Percentiles rank a stretch among this genome's conserved stretches.
phyloP scores from a whole-genome alignment of 2,888 invertebrate species.

The Oligia latruncula region DNA sequence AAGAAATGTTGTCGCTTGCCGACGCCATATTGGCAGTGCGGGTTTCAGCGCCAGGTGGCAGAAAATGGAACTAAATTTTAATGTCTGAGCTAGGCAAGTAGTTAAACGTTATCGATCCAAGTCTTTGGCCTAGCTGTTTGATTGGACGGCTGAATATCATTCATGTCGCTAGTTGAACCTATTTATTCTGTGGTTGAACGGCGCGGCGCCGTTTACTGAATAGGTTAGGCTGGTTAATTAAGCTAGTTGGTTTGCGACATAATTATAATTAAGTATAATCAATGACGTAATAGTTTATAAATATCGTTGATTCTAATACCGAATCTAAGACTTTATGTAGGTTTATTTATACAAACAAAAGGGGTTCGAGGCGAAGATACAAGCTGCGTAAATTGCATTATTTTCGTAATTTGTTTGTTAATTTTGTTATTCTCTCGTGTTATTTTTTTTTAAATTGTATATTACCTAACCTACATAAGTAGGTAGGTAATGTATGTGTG shows the following conservation, averaged over 20 bases:
- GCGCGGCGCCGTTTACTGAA: not conserved
- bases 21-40: conserved; percentile 1
- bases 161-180: not conserved
- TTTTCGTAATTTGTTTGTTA: not conserved
- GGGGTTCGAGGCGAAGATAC: not conserved
- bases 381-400: not conserved
- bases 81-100: not conserved
- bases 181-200: not conserved
- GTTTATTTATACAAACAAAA: not conserved
- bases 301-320: not conserved
- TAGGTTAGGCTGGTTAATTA: not conserved
- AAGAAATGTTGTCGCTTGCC: not conserved
- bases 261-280: too few relatives aligned
- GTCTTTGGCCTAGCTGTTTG: not conserved
- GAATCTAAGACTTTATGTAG: not conserved
- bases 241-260: not conserved
- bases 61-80: not conserved
- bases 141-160: not conserved
- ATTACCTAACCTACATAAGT: too few relatives aligned
- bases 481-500: too few relatives aligned
- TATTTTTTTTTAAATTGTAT: too few relatives aligned
- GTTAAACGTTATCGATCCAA: not conserved
- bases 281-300: too few relatives aligned
- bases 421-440: too few relatives aligned
- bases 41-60: conserved; percentile 8